Evolutionary conservation across 2,797 vertebrate genomes (phyloP), one percentile per base, ranked within the genome.

Genomic region (Sebastiscus tertius): DNA sequence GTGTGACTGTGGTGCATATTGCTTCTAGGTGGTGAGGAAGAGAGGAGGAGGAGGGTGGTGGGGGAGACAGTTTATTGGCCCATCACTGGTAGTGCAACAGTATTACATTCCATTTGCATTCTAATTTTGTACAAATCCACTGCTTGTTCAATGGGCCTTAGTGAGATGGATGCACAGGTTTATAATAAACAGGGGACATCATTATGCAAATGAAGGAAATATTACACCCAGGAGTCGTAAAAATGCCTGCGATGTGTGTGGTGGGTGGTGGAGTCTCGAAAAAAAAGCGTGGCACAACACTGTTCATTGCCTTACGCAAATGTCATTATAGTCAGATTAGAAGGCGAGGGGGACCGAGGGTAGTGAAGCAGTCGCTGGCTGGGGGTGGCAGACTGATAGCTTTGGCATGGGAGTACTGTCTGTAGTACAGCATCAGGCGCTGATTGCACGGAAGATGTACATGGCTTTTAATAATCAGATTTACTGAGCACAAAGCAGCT

Each of bases 21-120:
- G 79, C 82, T 56, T 84, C 52, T 29, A 70, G 72, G 34, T 77
- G 65, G 65, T 20, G 66, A 56, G 64, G 16, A 20, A 34, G 36
- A 64, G 20, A 27, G 26, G 24, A 56, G 24, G 55, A 5, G 24
- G 87, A 26, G 9, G 6, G 49, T 18, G 22, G 31, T 29, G 74
- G 72, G 89, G 89, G 83, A 78, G 66, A 80, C 86, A 81, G 83
- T 89, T 92, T 93, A 91, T 90, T 86, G 87, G 85, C 84, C 88
- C 86, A 87, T 93, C 75, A 77, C 65, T 22, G 77, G 68, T 69
- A 77, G 74, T 82, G 84, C 81, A 61, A 90, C 78, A 89, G 86
- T 86, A 92, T 92, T 90, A 92, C 82, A 74, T 88, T 81, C 89
- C 87, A 93, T 94, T 93, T 93, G 90, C 93, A 93, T 93, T 94